Evolutionary conservation across 2,888 invertebrate species (phyloP), one percentile per base, ranked within the genome.

Genomic region (Drosophila aldrichi): DNA sequence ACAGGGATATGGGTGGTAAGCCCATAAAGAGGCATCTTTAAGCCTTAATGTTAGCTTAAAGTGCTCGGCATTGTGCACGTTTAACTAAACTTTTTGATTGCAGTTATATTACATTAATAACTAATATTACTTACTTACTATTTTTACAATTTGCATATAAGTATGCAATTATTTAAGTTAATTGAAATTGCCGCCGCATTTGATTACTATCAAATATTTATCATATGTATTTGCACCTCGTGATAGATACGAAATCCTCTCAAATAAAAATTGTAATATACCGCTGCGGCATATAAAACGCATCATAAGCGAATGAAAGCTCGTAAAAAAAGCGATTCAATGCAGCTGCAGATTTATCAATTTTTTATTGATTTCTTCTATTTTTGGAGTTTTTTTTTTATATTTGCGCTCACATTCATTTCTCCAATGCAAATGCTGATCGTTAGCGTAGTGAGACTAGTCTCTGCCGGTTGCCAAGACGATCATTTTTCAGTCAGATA

Each of bases 401-500:
- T 22, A n/a, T 20, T 48, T 57, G 29, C 51, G 22, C 20, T 20
- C 48, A 59, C 55, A 38, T 63, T 32, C 52, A 41, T 56, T 51
- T 56, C 25, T 56, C 56, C 43, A 54, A 67, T 64, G 88, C 74
- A 79, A 82, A 88, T 88, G 77, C 74, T 18, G 82, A 85, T 85
- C 83, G 82, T 82, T 82, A 82, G 82, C 71, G 51, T 58, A 74
- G 86, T 79, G 77, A 61, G 77, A 70, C 65, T 73, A 18, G 32
- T 56, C 64, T 65, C 79, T 63, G 52, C 57, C 61, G 34, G 36
- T 46, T 59, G 70, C 70, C 71, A 60, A 73, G 68, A 74, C 70
- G 84, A 84, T 89, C 81, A 89, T 84, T 89, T 84, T 76, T 87
- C 84, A 89, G 72, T 20, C 52, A 68, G 83, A 88, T 84, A 84